Evolutionary conservation across 2,113 vertebrate genomes (phyloP), one percentile per base, ranked within the genome.

Genomic region (Scomber japonicus): DNA sequence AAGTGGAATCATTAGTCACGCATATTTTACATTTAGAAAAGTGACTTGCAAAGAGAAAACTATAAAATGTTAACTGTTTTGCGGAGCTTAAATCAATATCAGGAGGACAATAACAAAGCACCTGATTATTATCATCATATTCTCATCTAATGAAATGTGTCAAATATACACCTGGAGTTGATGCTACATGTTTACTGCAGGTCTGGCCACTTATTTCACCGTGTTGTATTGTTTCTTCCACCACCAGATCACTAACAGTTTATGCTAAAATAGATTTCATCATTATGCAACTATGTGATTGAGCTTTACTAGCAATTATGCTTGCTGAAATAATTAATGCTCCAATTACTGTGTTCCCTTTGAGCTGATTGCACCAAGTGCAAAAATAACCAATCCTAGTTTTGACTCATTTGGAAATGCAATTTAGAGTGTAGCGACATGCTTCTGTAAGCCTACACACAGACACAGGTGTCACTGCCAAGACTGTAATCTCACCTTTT

Each of bases 291-390:
- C 83, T 86, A 80, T 84, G 75, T 92, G 90, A 92, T 91, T 91
- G 85, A 84, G 88, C 83, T 87, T 87, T 78, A 89, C 88, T 45
- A 84, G 86, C 80, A 92, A 92, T 91, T 90, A 92, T 2, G 62
- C 89, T 89, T 75, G 78, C 86, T 71, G 88, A 86, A 92, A 93
- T 91, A 92, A 93, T 92, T 89, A 91, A 92, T 90, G 84, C 75
- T 69, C 88, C 84, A 90, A 92, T 93, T 93, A 92, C 77, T 11
- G 77, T 83, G 83, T 92, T 92, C 85, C 81, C 75, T 91, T 88
- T 88, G 79, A 90, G 91, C 51, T 93, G 90, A 92, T 91, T 92
- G 91, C 89, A 87, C 81, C 82, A 85, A 82, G 83, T 71, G 83
- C 69, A 89, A 92, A 89, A 92, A 92, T 86, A 90, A 92, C 88